These are phyloP conservation scores for Mesocentrotus franciscanus DNA, from an alignment of 53 echinoderm and acorn worm species.

Conservation along the genomic window DNA sequence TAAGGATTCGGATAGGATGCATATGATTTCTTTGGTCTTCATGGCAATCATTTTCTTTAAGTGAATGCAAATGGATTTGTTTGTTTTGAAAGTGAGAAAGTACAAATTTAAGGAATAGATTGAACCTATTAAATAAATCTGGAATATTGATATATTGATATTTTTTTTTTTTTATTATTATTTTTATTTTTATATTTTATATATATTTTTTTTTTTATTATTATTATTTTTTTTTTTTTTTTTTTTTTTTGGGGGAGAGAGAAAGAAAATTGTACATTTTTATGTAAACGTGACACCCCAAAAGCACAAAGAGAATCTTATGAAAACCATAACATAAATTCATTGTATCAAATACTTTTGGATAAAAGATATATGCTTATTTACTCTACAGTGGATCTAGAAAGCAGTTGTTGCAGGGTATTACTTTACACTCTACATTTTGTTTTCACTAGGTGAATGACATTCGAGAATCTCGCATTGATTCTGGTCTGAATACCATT, in stretches of 20 bases:
- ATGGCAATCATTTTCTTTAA: too few species aligned
- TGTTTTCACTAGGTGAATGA: constrained; percentile 80
- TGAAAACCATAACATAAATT: not conserved
- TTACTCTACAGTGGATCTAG: not conserved
- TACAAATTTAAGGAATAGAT: too few species aligned
- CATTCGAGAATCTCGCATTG: constrained; percentile 93
- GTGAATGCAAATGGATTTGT: too few species aligned
- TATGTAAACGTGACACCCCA: not conserved
- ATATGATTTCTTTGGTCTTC: not conserved
- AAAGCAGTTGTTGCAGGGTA: not conserved
- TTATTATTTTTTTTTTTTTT: not conserved
- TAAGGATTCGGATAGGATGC: constrained; percentile 5
- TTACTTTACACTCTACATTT: not conserved
- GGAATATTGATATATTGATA: too few species aligned
- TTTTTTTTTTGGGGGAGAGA: not conserved
- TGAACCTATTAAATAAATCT: too few species aligned
- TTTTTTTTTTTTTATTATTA: not conserved
- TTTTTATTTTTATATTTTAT: not conserved
- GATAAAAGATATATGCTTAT: not conserved
- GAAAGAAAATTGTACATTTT: not conserved
- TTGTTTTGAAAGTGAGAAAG: too few species aligned
- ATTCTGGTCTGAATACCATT: constrained; percentile 83
- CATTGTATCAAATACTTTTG: not conserved
- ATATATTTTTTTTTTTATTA: not conserved
- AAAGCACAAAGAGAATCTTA: not conserved